Conservation (phyloP, 2,888 invertebrate genomes). For the Rhopalosiphum nymphaeae region DNA sequence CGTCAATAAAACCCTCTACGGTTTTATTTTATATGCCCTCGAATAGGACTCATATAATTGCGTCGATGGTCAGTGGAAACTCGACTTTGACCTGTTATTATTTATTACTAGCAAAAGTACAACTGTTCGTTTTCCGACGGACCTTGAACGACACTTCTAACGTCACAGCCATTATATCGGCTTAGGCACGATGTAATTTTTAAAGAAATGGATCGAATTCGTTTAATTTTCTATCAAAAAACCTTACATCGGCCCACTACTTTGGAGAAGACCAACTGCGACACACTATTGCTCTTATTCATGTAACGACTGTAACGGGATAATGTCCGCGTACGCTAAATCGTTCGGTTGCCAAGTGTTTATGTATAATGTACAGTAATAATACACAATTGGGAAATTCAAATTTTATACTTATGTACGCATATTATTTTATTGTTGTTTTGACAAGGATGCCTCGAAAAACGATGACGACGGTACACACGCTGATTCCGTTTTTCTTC, state of each 20-base stretch:
- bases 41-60: slow-evolving; percentile 19
- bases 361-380: slow-evolving; percentile 24
- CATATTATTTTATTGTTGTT: slow-evolving; percentile 55
- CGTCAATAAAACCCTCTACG: background rate
- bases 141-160: background rate
- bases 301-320: slow-evolving; percentile 30
- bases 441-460: slow-evolving; percentile 44
- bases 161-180: background rate
- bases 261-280: background rate
- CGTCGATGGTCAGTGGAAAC: background rate
- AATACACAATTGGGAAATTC: slow-evolving; percentile 43
- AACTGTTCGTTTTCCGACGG: background rate
- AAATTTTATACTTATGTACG: slow-evolving; percentile 39
- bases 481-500: slow-evolving; percentile 51
- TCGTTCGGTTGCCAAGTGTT: background rate
- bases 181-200: background rate
- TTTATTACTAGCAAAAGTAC: slow-evolving; percentile 19
- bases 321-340: background rate
- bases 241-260: background rate
- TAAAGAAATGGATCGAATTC: background rate
- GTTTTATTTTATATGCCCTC: background rate
- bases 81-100: background rate
- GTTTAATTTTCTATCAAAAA: background rate
- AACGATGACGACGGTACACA: slow-evolving; percentile 39
- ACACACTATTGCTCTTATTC: background rate